A percentile compares a stretch with the other conserved stretches of the same genome.
Evolutionary conservation across 2,888 invertebrate species (phyloP).

Genomic region (Volucella inflata): DNA sequence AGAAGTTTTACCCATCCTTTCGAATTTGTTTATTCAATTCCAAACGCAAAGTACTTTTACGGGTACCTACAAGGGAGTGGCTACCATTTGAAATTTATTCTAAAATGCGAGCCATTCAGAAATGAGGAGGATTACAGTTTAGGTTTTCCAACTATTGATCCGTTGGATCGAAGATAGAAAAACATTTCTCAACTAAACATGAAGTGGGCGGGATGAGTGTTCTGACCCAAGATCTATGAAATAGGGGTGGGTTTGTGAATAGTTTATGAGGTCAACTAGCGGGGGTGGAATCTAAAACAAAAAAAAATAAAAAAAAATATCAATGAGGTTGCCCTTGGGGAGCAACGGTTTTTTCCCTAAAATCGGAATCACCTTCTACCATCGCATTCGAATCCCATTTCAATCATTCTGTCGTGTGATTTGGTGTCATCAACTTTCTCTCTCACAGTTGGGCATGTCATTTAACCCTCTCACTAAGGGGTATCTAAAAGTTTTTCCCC

Average conservation of each 20-base stretch:
- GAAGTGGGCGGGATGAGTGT: not conserved
- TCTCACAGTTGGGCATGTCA: constrained; percentile 16
- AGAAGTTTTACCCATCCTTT: constrained; percentile 33
- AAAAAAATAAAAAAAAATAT: not conserved
- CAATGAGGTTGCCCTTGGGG: not conserved
- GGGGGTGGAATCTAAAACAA: constrained; percentile 31
- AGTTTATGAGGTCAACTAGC: constrained; percentile 26
- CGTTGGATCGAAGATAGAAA: not conserved
- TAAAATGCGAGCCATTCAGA: constrained; percentile 1
- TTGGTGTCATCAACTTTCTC: constrained; percentile 58
- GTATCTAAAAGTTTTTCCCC: too few species aligned
- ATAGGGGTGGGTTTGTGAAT: constrained; percentile 6
- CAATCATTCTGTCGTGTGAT: constrained; percentile 68
- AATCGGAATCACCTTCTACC: constrained; percentile 27
- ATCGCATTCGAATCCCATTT: constrained; percentile 29
- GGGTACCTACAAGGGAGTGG: not conserved
- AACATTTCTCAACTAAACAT: not conserved
- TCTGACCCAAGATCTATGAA: not conserved
- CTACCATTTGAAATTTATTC: constrained; percentile 5
- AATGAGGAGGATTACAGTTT: constrained; percentile 15
- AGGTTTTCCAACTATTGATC: constrained; percentile 48
- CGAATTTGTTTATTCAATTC: constrained; percentile 4
- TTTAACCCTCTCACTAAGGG: constrained; percentile 37
- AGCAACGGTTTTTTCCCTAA: constrained; percentile 13
- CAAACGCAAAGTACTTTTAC: too few species aligned